phyloP scores from a whole-genome alignment of 2,888 invertebrate genomes.

The Leucophenga maculata region DNA sequence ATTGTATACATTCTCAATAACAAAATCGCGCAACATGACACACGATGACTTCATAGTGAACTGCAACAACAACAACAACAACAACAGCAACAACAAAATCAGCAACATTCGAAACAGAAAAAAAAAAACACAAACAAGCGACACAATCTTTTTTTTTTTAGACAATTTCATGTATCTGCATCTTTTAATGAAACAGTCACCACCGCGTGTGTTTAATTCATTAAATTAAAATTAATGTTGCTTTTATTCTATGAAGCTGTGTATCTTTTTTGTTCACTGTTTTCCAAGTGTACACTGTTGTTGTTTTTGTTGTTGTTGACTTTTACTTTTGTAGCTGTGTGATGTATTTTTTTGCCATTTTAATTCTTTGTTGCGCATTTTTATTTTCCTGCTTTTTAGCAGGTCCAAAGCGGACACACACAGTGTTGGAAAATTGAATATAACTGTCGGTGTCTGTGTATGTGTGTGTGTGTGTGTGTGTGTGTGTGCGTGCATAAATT shows the following conservation, averaged over 20 bases:
- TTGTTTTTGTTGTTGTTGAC: slow-evolving; percentile 49
- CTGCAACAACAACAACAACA: too few species aligned
- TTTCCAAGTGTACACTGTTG: slow-evolving; percentile 5
- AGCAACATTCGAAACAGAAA: too few species aligned
- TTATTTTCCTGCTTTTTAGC: not conserved
- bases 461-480: slow-evolving; percentile 11
- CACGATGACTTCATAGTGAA: too few species aligned
- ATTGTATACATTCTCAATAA: too few species aligned
- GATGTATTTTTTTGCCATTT: not conserved
- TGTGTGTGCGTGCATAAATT: slow-evolving; percentile 45
- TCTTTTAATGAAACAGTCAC: slow-evolving; percentile 1
- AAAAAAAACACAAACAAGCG: not conserved
- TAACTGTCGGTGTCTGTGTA: not conserved
- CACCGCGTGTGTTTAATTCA: slow-evolving; percentile 51
- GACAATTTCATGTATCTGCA: not conserved
- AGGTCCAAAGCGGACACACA: not conserved
- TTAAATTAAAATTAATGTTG: slow-evolving; percentile 64
- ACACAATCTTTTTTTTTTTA: not conserved
- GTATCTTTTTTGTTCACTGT: slow-evolving; percentile 3
- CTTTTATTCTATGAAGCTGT: slow-evolving; percentile 40
- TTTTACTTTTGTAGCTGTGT: slow-evolving; percentile 1
- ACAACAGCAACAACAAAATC: too few species aligned
- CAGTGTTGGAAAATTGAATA: not conserved
- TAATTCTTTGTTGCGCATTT: not conserved
- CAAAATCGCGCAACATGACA: too few species aligned